Evolutionary conservation across 2,888 invertebrate genomes (phyloP).

Genomic region (Protonemura montana): DNA sequence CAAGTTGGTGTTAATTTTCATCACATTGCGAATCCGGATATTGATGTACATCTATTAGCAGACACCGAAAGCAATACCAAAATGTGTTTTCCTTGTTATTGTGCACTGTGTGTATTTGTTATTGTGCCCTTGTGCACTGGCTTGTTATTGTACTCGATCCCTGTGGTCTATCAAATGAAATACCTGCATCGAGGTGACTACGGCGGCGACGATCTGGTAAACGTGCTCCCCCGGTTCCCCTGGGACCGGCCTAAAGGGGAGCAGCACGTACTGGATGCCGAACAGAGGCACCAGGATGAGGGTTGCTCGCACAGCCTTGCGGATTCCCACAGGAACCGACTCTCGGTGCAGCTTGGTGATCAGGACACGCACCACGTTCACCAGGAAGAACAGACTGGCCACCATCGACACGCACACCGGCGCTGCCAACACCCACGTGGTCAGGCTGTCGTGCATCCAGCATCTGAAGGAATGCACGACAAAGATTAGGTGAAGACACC

Average conservation of each 20-base stretch:
- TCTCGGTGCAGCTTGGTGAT: slow-evolving; percentile 70
- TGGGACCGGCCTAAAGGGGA: slow-evolving; percentile 71
- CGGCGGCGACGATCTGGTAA: slow-evolving; percentile 72
- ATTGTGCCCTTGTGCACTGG: too few relatives aligned
- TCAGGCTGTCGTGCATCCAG: slow-evolving; percentile 71
- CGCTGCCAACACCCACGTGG: slow-evolving; percentile 70
- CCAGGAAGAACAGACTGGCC: slow-evolving; percentile 69
- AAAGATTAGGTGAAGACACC: too few relatives aligned
- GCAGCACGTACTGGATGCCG: slow-evolving; percentile 75
- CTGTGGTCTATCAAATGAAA: too few relatives aligned
- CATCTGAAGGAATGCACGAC: slow-evolving; percentile 63
- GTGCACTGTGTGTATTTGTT: too few relatives aligned
- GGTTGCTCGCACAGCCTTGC: slow-evolving; percentile 74
- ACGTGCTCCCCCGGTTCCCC: slow-evolving; percentile 65
- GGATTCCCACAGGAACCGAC: slow-evolving; percentile 66
- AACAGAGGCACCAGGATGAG: slow-evolving; percentile 79
- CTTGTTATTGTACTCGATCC: too few relatives aligned
- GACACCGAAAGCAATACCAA: too few relatives aligned
- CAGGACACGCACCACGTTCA: slow-evolving; percentile 72
- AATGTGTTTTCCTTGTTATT: too few relatives aligned
- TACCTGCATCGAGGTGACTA: slow-evolving; percentile 78
- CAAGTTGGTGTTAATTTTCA: too few relatives aligned
- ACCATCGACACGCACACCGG: slow-evolving; percentile 69
- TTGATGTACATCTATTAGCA: too few relatives aligned
- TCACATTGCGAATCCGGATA: too few relatives aligned